phyloP scores from a whole-genome alignment of 1,140 invertebrate species.

The Ceratosolen solmsi region DNA sequence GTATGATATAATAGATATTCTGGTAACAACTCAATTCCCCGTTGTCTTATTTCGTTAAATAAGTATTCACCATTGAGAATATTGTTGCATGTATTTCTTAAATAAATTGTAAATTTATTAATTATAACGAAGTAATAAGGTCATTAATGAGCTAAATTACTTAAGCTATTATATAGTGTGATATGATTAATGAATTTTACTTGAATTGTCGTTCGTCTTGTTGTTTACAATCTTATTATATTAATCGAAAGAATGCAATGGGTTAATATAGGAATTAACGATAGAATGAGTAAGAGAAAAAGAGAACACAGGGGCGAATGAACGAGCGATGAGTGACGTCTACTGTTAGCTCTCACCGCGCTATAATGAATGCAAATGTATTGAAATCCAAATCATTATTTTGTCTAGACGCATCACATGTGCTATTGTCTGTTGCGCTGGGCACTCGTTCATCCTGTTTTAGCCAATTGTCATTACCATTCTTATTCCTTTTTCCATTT shows the following conservation, averaged over 20 bases:
- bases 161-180: background rate
- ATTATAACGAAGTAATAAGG: too few relatives aligned
- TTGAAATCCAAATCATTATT: conserved; percentile 72
- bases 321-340: conserved; percentile 34
- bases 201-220: background rate
- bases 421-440: conserved; percentile 62
- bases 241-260: conserved; percentile 12
- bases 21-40: too few relatives aligned
- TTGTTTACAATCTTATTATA: conserved; percentile 2
- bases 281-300: conserved; percentile 11
- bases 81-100: too few relatives aligned
- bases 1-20: too few relatives aligned
- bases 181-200: background rate
- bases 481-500: conserved; percentile 17
- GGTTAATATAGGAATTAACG: conserved; percentile 15
- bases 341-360: conserved; percentile 24
- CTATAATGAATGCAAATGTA: conserved; percentile 69
- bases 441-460: conserved; percentile 39
- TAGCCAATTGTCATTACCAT: conserved; percentile 6
- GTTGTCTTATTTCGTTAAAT: too few relatives aligned
- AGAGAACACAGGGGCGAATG: conserved; percentile 36
- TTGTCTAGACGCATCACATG: conserved; percentile 71
- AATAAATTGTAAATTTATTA: too few relatives aligned
- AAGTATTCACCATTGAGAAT: too few relatives aligned
- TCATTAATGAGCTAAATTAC: too few relatives aligned